These are phyloP conservation scores for Hemaris fuciformis DNA, from an alignment of 2,888 invertebrate genomes.

Conservation along the genomic window DNA sequence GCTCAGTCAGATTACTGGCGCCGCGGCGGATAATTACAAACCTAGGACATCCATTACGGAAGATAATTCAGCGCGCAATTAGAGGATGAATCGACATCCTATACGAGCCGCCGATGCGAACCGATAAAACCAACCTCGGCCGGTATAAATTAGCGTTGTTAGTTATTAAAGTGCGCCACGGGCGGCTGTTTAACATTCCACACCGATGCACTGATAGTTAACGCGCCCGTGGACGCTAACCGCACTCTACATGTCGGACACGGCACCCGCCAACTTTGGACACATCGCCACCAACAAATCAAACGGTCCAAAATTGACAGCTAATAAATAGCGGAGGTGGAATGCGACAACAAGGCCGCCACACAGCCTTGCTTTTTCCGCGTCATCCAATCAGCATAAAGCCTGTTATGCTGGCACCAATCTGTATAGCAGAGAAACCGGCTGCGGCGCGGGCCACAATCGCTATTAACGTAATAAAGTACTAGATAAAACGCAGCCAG, in stretches of 20 bases:
- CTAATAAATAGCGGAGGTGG: constrained; percentile 63
- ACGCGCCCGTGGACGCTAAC: constrained; percentile 41
- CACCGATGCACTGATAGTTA: constrained; percentile 38
- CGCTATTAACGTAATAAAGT: constrained; percentile 77
- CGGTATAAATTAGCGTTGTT: constrained; percentile 50
- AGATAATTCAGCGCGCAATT: constrained; percentile 72
- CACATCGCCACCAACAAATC: constrained; percentile 44
- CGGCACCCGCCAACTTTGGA: constrained; percentile 1
- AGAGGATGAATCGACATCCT: constrained; percentile 63
- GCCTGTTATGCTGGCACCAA: constrained; percentile 61
- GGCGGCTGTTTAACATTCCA: constrained; percentile 52
- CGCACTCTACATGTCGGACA: constrained; percentile 26
- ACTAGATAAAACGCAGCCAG: constrained; percentile 73
- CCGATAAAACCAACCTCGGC: constrained; percentile 46
- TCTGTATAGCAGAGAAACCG: constrained; percentile 69
- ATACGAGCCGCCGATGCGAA: constrained; percentile 41
- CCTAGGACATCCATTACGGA: constrained; percentile 71
- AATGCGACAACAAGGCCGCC: constrained; percentile 74
- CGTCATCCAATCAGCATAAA: constrained; percentile 73
- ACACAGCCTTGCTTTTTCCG: constrained; percentile 75
- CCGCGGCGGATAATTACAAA: constrained; percentile 68
- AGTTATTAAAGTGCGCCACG: constrained; percentile 34
- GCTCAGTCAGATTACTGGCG: constrained; percentile 64
- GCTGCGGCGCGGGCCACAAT: constrained; percentile 71
- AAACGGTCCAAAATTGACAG: constrained; percentile 53